These are phyloP conservation scores for Hypanus sabinus DNA, from an alignment of 2,113 vertebrate species.

Conservation along the genomic window DNA sequence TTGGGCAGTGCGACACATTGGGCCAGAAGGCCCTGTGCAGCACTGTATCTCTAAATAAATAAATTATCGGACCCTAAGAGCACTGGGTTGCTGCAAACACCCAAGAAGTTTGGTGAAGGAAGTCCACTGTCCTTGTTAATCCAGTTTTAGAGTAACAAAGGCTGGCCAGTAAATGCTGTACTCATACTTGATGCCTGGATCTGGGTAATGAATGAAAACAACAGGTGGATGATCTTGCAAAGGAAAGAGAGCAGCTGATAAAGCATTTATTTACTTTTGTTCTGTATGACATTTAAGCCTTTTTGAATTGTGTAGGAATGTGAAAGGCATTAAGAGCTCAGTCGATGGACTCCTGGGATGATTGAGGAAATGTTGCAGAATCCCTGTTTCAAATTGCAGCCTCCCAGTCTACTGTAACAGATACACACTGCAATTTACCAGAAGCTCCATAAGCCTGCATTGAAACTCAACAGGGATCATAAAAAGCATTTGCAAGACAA, in stretches of 20 bases:
- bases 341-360: background rate
- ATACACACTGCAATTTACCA: background rate
- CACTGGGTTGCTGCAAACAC: too few relatives aligned
- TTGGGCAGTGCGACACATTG: too few relatives aligned
- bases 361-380: background rate
- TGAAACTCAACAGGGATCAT: background rate
- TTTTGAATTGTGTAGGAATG: background rate
- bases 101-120: too few relatives aligned
- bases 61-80: too few relatives aligned
- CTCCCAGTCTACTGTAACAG: background rate
- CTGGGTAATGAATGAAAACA: too few relatives aligned
- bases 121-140: too few relatives aligned
- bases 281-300: background rate
- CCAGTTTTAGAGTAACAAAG: too few relatives aligned
- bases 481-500: background rate
- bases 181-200: too few relatives aligned
- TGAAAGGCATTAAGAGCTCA: background rate
- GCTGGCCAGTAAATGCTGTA: too few relatives aligned
- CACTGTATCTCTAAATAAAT: too few relatives aligned
- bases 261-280: constrained; percentile 7
- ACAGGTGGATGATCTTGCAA: background rate
- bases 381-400: background rate
- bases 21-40: too few relatives aligned
- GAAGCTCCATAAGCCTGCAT: background rate
- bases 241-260: background rate